Base-by-base conservation (phyloP, 2,888 invertebrate genomes). In the Euzophera pinguis region DNA sequence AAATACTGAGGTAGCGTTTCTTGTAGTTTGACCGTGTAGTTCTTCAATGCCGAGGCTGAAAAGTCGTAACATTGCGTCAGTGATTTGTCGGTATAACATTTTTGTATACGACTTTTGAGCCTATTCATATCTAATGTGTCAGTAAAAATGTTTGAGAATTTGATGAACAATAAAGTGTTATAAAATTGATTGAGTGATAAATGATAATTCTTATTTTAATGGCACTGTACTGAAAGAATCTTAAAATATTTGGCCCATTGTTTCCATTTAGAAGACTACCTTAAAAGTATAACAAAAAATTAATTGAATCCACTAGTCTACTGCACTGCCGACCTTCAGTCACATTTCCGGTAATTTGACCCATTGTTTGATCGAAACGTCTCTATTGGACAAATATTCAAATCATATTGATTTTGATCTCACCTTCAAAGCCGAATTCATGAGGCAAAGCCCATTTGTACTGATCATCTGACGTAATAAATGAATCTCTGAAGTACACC, bases 1-100 rank as follows among this genome's bases (percentile, higher is more conserved):
- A 96, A 95, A 74, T 97, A 97, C 75, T 96, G 96, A 3, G 96
- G 95, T 56, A 97, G 91, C 0, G 95, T 95, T 69, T 96, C 95
- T 42, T 94, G 92, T 27, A 90, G 80, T 64, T 75, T 86, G 52
- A 76, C 73, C 50, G 82, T 77, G 41, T 68, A 68, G 58, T 89
- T 89, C 59, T 72, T 81, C 17, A 69, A 63, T 54, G 63, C 62
- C 12, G 65, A 62, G 67, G 81, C 84, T 84, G 72, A 29, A 72
- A 78, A 52, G 47, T 22, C 22, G 5, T 22, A 3, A 22, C 22
- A 22, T 22, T 22, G 5, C 3, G 5, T 5, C 22, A 5, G 22
- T 22, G 22, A 22, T 22, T 22, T 22, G 2, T 22, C 22, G 5
- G 22, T 22, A 22, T 22, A 3, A 22, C 3, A 22, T 22, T 22